Evolutionary conservation across 1,140 invertebrate genomes (phyloP).

Genomic region (Trinorchestia longiramus): DNA sequence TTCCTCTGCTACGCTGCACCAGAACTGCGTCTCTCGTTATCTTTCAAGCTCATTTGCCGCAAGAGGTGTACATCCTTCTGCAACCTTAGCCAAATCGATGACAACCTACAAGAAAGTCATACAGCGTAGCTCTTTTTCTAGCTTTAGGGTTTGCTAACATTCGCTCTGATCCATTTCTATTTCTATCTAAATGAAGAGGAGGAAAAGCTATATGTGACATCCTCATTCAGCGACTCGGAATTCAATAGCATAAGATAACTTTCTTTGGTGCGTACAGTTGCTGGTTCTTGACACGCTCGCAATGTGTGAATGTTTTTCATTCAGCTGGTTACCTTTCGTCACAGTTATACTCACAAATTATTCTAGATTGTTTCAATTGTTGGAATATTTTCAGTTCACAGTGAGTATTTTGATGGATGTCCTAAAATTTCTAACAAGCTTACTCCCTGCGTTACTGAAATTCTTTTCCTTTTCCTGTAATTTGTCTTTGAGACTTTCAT

Average conservation of each 20-base stretch:
- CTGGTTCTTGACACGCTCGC: neutral
- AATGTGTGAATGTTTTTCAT: neutral
- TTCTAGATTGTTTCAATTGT: neutral
- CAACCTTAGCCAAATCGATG: constrained; percentile 42
- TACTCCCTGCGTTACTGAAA: neutral
- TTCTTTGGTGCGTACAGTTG: neutral
- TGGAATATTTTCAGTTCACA: neutral
- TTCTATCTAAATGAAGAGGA: neutral
- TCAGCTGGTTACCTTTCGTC: neutral
- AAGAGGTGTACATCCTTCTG: neutral
- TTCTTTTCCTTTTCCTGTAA: neutral
- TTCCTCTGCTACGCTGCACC: constrained; percentile 20
- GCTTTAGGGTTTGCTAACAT: constrained; percentile 11
- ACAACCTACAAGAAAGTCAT: neutral
- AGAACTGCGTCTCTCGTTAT: neutral
- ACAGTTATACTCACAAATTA: neutral
- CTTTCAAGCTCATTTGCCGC: neutral
- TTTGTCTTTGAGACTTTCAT: neutral
- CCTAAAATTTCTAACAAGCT: neutral
- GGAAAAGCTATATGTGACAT: neutral
- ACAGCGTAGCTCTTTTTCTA: constrained; percentile 22
- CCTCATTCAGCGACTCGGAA: neutral
- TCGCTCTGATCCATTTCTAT: constrained; percentile 11
- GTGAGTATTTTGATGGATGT: neutral
- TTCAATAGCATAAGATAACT: neutral